Percentiles rank a stretch among this genome's conserved stretches.
Evolutionary conservation across 2,797 vertebrate genomes (phyloP).

Genomic region (Rhynchonycteris naso): DNA sequence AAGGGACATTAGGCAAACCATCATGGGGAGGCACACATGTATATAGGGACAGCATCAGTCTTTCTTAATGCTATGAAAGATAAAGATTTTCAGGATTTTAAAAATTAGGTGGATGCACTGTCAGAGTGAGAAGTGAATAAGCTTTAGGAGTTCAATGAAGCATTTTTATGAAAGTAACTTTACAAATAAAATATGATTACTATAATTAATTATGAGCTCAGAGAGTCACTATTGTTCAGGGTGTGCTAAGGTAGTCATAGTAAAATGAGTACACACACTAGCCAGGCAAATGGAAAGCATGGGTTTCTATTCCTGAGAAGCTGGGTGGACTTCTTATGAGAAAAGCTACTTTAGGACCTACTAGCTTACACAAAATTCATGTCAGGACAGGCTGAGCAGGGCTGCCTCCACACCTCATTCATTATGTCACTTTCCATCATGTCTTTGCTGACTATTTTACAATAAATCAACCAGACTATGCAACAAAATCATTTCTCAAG

Average conservation of each 20-base stretch:
- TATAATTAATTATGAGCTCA: slow-evolving; percentile 15
- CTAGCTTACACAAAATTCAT: neutral
- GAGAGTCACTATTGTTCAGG: neutral
- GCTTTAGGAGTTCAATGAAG: neutral
- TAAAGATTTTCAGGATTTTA: neutral
- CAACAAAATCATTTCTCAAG: neutral
- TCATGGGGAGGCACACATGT: rapidly evolving
- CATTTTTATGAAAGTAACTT: neutral
- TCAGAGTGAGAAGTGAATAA: neutral
- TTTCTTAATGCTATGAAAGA: neutral
- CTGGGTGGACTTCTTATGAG: neutral
- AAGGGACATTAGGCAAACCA: neutral
- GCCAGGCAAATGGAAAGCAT: neutral
- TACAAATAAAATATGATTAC: slow-evolving; percentile 51
- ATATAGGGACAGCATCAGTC: rapidly evolving
- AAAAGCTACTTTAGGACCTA: neutral
- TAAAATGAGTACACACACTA: neutral
- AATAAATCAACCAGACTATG: neutral
- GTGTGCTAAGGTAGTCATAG: neutral
- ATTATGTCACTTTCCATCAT: neutral
- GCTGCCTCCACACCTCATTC: neutral
- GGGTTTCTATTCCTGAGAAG: neutral
- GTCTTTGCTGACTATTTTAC: neutral
- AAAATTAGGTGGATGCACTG: neutral
- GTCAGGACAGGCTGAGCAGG: neutral